phyloP scores from a whole-genome alignment of 2,113 vertebrate genomes.

The Sisor rabdophorus region DNA sequence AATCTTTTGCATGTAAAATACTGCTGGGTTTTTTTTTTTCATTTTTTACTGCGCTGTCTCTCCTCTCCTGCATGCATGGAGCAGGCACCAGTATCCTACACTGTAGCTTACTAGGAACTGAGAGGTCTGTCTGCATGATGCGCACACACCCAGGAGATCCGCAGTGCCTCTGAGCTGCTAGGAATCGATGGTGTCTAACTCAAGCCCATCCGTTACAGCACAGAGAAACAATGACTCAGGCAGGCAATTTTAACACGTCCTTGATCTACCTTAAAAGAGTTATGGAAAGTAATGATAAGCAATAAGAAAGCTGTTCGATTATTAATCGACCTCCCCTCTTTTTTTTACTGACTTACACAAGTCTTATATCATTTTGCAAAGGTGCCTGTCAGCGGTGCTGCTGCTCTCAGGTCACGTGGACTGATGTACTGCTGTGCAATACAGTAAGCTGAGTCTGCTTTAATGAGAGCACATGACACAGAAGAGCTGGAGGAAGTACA shows the following conservation, averaged over 20 bases:
- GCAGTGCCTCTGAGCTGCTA: conserved; percentile 29
- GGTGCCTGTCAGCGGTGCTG: conserved; percentile 12
- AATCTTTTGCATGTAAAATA: conserved; percentile 44
- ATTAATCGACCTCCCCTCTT: not conserved
- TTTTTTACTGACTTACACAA: conserved; percentile 36
- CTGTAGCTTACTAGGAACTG: conserved; percentile 9
- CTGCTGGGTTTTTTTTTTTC: conserved; percentile 13
- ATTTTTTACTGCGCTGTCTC: conserved; percentile 17
- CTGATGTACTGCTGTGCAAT: conserved; percentile 51
- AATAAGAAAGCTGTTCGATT: conserved; percentile 37
- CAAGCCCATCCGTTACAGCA: conserved; percentile 18
- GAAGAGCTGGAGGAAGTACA: conserved; percentile 24
- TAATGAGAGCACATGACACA: conserved; percentile 38
- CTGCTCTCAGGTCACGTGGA: conserved; percentile 36
- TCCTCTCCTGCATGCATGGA: conserved; percentile 31
- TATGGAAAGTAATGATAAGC: conserved; percentile 27
- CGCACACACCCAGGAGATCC: conserved; percentile 22
- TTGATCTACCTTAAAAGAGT: conserved; percentile 2
- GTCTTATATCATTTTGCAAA: conserved; percentile 20
- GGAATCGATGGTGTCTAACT: conserved; percentile 2
- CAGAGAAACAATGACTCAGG: conserved; percentile 42
- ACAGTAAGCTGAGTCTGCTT: conserved; percentile 42
- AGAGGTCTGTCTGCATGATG: conserved; percentile 23
- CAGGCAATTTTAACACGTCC: conserved; percentile 34
- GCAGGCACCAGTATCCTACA: conserved; percentile 17